Conservation (phyloP, 2,797 vertebrate species). For the Sebastes variabilis region DNA sequence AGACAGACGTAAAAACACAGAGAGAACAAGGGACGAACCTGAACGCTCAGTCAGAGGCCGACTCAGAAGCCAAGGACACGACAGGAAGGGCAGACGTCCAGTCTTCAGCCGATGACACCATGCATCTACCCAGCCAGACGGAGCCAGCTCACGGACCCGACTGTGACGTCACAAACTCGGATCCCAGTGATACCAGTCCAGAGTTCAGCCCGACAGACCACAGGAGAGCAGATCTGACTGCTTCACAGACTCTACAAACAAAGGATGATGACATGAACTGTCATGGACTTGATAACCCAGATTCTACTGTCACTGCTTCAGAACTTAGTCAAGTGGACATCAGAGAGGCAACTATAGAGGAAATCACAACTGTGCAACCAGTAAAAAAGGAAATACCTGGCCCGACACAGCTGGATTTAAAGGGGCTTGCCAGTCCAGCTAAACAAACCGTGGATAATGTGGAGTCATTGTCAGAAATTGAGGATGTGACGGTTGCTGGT, state of each 20-base stretch:
- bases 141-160: background rate
- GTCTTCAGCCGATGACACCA: conserved; percentile 22
- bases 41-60: conserved; percentile 5
- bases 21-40: conserved; percentile 1
- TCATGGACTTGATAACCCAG: background rate
- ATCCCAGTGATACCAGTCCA: background rate
- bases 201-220: background rate
- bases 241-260: background rate
- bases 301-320: background rate
- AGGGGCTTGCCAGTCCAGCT: background rate
- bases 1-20: conserved; percentile 13
- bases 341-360: background rate
- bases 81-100: conserved; percentile 24
- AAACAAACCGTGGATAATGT: background rate
- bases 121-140: conserved; percentile 49
- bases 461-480: background rate
- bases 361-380: background rate
- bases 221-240: background rate
- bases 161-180: background rate
- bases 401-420: background rate
- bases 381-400: background rate
- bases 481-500: background rate
- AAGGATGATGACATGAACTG: background rate
- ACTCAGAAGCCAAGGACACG: conserved; percentile 17
- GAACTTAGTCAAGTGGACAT: background rate